Evolutionary conservation across 2,888 invertebrate species (phyloP).

Genomic region (Brassicogethes aeneus): DNA sequence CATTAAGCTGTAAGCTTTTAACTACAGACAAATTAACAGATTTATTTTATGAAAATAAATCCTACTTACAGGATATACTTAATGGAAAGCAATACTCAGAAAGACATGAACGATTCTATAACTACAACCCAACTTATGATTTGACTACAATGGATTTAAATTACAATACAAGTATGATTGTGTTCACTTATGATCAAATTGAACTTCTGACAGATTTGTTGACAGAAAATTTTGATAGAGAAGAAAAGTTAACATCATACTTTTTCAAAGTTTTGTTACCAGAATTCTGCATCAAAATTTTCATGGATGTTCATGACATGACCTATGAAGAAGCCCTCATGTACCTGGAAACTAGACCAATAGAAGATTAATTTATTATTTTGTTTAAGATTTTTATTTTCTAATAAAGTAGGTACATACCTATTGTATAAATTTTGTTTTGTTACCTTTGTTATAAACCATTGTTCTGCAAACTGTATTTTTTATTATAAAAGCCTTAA

Average conservation of each 20-base stretch:
- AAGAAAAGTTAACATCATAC: constrained; percentile 23
- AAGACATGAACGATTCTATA: constrained; percentile 14
- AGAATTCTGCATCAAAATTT: constrained; percentile 31
- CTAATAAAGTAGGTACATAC: too few species aligned
- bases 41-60: constrained; percentile 17
- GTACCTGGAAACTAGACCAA: constrained; percentile 25
- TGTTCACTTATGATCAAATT: constrained; percentile 29
- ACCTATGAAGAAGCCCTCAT: constrained; percentile 19
- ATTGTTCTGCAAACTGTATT: too few species aligned
- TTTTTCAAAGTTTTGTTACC: constrained; percentile 33
- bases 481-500: too few species aligned
- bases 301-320: constrained; percentile 30
- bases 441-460: too few species aligned
- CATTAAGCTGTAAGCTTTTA: constrained; percentile 23
- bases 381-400: too few species aligned
- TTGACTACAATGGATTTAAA: constrained; percentile 22
- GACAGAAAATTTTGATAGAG: constrained; percentile 22
- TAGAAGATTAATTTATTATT: too few species aligned
- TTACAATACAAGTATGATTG: constrained; percentile 27
- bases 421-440: too few species aligned
- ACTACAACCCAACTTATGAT: constrained; percentile 7
- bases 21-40: constrained; percentile 13
- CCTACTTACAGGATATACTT: constrained; percentile 16
- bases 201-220: constrained; percentile 23
- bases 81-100: constrained; percentile 16